phyloP scores from a whole-genome alignment of 2,888 invertebrate species.

The Papilio demoleus region DNA sequence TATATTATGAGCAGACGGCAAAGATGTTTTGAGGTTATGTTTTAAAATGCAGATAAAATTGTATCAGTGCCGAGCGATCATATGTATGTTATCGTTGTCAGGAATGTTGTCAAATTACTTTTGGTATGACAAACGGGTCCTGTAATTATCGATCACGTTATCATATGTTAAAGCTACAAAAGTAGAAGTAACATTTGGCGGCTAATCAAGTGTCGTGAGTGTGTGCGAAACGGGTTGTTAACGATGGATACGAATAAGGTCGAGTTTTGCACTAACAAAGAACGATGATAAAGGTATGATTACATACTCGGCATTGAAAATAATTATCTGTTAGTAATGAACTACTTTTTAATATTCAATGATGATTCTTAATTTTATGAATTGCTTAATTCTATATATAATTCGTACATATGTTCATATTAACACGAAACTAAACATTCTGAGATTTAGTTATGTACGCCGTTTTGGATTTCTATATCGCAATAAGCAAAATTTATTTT shows the following conservation, averaged over 20 bases:
- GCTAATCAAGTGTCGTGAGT: constrained; percentile 36
- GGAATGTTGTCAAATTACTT: constrained; percentile 36
- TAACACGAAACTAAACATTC: neutral
- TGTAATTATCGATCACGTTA: constrained; percentile 22
- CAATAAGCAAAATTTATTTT: neutral
- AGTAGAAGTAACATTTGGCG: constrained; percentile 40
- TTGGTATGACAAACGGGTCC: constrained; percentile 8
- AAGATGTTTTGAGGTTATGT: constrained; percentile 78
- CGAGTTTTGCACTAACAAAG: constrained; percentile 26
- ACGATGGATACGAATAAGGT: constrained; percentile 20
- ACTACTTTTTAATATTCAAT: constrained; percentile 12
- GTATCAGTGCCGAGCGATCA: constrained; percentile 34
- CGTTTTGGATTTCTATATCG: neutral
- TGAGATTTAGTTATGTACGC: neutral
- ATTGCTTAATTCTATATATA: neutral
- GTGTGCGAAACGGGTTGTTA: constrained; percentile 16
- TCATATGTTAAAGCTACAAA: constrained; percentile 30
- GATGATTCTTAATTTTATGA: constrained; percentile 7
- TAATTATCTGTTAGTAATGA: constrained; percentile 31
- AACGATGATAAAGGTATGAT: constrained; percentile 31
- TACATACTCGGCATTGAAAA: constrained; percentile 34
- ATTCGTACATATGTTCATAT: neutral
- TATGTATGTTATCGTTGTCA: constrained; percentile 36
- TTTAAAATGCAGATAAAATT: constrained; percentile 44
- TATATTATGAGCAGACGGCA: constrained; percentile 48